Conservation (phyloP, 2,113 vertebrate species). For the Vicugna pacos region DNA sequence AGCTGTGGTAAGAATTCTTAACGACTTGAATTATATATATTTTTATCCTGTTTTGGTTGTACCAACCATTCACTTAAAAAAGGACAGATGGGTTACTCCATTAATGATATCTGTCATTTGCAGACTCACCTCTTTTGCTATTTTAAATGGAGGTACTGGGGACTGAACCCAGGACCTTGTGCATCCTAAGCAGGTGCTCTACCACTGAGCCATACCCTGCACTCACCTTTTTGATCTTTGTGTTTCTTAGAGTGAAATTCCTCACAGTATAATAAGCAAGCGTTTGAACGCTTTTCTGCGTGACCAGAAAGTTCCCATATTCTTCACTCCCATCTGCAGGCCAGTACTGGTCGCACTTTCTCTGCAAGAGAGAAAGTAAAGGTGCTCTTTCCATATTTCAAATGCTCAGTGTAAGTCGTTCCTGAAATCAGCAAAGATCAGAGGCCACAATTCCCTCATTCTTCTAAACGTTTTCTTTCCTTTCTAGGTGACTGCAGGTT, state of each 20-base stretch:
- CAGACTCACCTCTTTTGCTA: conserved; percentile 91
- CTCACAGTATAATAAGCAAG: conserved; percentile 95
- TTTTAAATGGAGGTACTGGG: too few species aligned
- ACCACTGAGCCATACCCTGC: too few species aligned
- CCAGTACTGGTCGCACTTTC: conserved; percentile 99
- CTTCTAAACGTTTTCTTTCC: background rate
- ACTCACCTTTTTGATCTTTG: conserved; percentile 93
- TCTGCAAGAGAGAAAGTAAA: conserved; percentile 87
- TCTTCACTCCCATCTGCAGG: conserved; percentile 95
- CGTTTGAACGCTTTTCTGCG: conserved; percentile 90
- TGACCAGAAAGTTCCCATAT: conserved; percentile 94
- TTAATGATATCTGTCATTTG: background rate
- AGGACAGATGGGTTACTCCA: background rate
- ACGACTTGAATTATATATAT: background rate
- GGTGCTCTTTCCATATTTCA: background rate
- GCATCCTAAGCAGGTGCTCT: too few species aligned
- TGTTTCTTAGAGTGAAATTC: conserved; percentile 93
- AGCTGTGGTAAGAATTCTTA: background rate
- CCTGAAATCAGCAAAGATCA: background rate
- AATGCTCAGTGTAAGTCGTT: background rate
- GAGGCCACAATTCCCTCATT: background rate
- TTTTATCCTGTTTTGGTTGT: background rate
- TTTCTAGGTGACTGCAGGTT: background rate
- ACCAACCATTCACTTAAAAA: background rate
- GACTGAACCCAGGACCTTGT: too few species aligned